phyloP scores from a whole-genome alignment of 2,797 vertebrate genomes.

The Ctenopoma kingsleyae region DNA sequence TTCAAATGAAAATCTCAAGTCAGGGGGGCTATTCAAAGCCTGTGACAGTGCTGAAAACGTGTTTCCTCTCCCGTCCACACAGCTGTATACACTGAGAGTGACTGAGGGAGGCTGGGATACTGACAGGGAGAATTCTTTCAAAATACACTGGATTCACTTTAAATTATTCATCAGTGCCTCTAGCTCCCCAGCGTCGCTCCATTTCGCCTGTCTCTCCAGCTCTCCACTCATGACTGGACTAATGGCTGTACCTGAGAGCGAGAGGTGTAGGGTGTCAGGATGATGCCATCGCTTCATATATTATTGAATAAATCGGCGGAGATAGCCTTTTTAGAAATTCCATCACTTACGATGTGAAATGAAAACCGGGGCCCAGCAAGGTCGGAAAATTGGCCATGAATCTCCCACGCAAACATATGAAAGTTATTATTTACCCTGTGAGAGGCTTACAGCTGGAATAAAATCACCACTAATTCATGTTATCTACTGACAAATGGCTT shows the following conservation, averaged over 20 bases:
- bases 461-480: conserved; percentile 19
- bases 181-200: conserved; percentile 46
- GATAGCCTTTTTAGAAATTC: conserved; percentile 67
- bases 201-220: conserved; percentile 47
- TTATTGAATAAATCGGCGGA: conserved; percentile 72
- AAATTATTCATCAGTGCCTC: conserved; percentile 78
- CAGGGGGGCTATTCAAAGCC: conserved; percentile 43
- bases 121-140: conserved; percentile 52
- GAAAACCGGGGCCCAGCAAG: conserved; percentile 30
- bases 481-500: conserved; percentile 10
- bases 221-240: conserved; percentile 47
- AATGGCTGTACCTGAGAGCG: conserved; percentile 47
- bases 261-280: conserved; percentile 73
- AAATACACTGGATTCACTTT: conserved; percentile 62
- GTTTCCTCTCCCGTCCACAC: conserved; percentile 46
- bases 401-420: conserved; percentile 25
- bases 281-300: conserved; percentile 70
- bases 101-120: conserved; percentile 46
- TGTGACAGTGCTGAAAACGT: conserved; percentile 7
- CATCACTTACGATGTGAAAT: conserved; percentile 49
- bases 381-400: neutral
- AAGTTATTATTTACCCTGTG: conserved; percentile 35
- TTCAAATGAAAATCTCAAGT: conserved; percentile 46
- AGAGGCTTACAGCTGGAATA: conserved; percentile 12
- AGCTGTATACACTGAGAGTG: conserved; percentile 36